A percentile compares a stretch with the other conserved stretches of the same genome.
Evolutionary conservation across 2,113 vertebrate species (phyloP).

Genomic region (Mirounga angustirostris): DNA sequence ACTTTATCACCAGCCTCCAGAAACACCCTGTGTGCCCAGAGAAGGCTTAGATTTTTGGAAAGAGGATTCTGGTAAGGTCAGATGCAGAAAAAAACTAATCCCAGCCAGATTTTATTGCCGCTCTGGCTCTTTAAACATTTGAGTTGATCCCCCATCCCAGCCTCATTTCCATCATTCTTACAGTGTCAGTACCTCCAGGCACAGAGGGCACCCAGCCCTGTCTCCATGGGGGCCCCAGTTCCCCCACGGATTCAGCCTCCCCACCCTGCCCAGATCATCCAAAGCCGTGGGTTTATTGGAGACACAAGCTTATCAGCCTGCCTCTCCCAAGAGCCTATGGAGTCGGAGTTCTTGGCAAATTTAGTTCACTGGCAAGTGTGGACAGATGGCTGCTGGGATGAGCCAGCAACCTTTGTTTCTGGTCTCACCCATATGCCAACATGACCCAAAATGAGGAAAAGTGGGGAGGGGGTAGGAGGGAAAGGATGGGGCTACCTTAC

Average conservation of each 20-base stretch:
- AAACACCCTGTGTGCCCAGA: not conserved
- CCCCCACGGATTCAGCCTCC: not conserved
- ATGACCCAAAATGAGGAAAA: conserved; percentile 5
- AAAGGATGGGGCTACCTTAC: not conserved
- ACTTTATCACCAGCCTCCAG: not conserved
- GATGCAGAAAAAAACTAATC: not conserved
- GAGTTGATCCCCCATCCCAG: not conserved
- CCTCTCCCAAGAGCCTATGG: conserved; percentile 9
- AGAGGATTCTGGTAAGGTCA: not conserved
- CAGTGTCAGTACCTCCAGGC: not conserved
- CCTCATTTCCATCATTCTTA: not conserved
- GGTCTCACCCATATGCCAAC: conserved; percentile 56
- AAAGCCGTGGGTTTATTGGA: conserved; percentile 40
- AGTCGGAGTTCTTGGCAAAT: conserved; percentile 72
- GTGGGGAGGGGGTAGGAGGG: not conserved
- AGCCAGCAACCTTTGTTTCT: conserved; percentile 70
- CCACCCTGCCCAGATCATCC: not conserved
- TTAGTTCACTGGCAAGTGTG: conserved; percentile 59
- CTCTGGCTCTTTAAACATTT: conserved; percentile 29
- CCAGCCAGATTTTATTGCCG: conserved; percentile 29
- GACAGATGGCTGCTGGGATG: conserved; percentile 73
- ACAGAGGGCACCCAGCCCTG: not conserved
- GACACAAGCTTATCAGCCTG: conserved; percentile 48
- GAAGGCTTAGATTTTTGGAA: not conserved
- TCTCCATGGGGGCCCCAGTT: not conserved